Percentiles rank a stretch among this genome's conserved stretches.
Evolutionary conservation across 2,113 vertebrate species (phyloP).

Genomic region (Chlorodrepanis virens): DNA sequence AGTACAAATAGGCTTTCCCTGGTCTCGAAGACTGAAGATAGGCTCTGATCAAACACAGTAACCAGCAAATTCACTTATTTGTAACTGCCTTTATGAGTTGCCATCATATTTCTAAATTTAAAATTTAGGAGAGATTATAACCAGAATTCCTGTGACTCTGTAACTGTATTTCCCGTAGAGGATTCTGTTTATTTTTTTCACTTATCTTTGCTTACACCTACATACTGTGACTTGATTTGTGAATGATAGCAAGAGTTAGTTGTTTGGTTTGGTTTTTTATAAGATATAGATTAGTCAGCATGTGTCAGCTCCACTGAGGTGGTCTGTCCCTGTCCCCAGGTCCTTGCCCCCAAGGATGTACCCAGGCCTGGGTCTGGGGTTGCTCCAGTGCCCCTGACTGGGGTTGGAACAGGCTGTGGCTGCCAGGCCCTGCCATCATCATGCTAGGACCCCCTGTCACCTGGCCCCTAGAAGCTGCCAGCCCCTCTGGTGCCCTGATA

Average conservation of each 20-base stretch:
- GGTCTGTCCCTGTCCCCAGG: not conserved
- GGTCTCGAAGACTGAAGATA: not conserved
- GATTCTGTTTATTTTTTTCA: not conserved
- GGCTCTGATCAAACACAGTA: not conserved
- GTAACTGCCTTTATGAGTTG: not conserved
- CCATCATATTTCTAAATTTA: not conserved
- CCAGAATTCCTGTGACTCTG: not conserved
- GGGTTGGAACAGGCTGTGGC: rapidly evolving
- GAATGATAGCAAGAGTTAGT: not conserved
- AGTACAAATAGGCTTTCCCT: not conserved
- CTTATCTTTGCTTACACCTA: not conserved
- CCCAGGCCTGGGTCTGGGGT: rapidly evolving
- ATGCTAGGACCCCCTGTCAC: rapidly evolving
- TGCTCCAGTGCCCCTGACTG: rapidly evolving
- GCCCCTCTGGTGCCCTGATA: not conserved
- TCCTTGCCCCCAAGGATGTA: not conserved
- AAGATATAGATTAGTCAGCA: not conserved
- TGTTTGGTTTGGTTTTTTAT: not conserved
- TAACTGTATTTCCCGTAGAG: not conserved
- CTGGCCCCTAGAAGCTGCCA: not conserved
- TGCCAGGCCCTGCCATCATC: not conserved
- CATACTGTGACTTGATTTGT: not conserved
- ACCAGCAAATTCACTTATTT: not conserved
- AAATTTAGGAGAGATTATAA: not conserved
- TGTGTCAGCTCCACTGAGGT: not conserved